These are phyloP conservation scores for Chaetops frenatus DNA, from an alignment of 2,113 vertebrate species.

Conservation along the genomic window DNA sequence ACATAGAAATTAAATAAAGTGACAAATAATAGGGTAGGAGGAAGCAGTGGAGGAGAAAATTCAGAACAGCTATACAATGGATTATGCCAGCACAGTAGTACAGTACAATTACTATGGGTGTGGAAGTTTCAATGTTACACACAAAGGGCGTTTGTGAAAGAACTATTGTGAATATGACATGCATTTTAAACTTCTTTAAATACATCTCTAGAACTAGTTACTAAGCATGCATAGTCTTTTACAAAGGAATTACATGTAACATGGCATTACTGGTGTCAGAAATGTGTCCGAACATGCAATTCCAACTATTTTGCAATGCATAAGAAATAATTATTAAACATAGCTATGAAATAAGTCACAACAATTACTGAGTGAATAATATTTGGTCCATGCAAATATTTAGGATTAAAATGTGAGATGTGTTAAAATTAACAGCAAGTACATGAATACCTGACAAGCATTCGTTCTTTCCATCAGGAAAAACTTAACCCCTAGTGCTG, in stretches of 20 bases:
- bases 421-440: background rate
- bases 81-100: background rate
- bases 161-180: background rate
- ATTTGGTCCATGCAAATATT: background rate
- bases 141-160: background rate
- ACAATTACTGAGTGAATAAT: background rate
- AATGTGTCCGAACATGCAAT: background rate
- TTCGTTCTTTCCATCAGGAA: background rate
- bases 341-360: background rate
- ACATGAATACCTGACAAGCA: background rate
- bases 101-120: background rate
- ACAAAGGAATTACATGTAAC: background rate
- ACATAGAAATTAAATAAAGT: conserved; percentile 17
- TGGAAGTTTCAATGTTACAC: background rate
- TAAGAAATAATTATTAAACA: background rate
- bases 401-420: background rate
- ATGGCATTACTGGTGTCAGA: background rate
- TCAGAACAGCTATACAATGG: background rate
- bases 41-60: conserved; percentile 3
- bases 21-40: conserved; percentile 4
- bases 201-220: background rate
- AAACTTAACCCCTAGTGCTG: background rate
- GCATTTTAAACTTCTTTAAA: background rate
- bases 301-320: background rate
- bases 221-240: background rate